Conservation (phyloP, 2,797 vertebrate species). For the Sebastes variabilis region DNA sequence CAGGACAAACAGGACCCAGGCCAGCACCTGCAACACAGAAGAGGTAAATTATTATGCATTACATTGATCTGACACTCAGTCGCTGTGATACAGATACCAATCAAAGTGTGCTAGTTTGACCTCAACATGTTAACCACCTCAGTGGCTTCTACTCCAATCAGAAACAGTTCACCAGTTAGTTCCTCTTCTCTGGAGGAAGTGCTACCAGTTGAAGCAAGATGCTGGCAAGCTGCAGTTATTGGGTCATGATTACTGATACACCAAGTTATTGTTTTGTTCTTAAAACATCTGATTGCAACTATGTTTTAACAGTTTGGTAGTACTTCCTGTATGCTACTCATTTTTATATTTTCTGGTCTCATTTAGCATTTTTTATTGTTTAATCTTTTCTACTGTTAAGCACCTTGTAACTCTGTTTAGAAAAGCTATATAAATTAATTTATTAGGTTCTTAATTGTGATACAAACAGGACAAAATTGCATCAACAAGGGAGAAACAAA, state of each 20-base stretch:
- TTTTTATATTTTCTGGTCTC: background rate
- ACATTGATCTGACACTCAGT: background rate
- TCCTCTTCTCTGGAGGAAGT: background rate
- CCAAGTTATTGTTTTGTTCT: background rate
- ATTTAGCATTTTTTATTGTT: background rate
- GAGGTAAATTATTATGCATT: background rate
- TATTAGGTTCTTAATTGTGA: background rate
- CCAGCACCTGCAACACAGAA: constrained; percentile 76
- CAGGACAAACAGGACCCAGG: constrained; percentile 86
- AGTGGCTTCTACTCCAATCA: background rate
- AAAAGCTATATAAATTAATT: background rate
- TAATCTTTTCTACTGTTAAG: background rate
- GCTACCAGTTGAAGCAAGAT: background rate
- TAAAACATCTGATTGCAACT: background rate
- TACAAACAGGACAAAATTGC: background rate
- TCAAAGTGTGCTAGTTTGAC: background rate
- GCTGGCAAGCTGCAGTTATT: background rate
- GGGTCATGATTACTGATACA: background rate
- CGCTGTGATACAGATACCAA: background rate
- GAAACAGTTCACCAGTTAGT: background rate
- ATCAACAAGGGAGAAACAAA: background rate
- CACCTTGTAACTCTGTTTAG: background rate
- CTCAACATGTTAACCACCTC: too few relatives aligned
- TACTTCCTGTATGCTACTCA: background rate
- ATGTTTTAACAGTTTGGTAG: background rate